phyloP scores from a whole-genome alignment of 2,113 vertebrate species.

The Cavia porcellus region DNA sequence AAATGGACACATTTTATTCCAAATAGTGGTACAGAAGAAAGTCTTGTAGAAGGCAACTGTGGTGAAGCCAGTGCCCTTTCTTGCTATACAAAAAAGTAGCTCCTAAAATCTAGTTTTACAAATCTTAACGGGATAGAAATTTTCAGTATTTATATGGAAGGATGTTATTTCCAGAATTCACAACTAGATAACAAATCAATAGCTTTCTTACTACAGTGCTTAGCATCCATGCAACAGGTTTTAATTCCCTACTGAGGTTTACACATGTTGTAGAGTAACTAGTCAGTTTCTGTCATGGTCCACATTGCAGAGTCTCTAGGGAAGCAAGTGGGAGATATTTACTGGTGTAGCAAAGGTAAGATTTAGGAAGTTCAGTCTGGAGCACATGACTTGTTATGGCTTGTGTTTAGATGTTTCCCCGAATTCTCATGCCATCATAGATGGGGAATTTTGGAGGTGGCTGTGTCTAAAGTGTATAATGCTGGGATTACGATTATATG shows the following conservation, averaged over 20 bases:
- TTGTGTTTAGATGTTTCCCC: neutral
- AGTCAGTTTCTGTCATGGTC: neutral
- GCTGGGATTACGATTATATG: neutral
- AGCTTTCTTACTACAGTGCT: neutral
- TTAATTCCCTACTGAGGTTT: neutral
- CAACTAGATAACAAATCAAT: neutral
- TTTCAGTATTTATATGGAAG: neutral
- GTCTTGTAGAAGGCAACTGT: accelerated
- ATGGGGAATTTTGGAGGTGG: neutral
- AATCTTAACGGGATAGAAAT: neutral
- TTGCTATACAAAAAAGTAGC: neutral
- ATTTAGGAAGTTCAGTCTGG: neutral
- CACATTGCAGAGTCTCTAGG: neutral
- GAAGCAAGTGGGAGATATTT: neutral
- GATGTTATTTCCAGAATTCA: neutral
- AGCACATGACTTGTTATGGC: neutral
- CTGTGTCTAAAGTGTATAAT: neutral
- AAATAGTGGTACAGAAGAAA: neutral
- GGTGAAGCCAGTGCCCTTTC: neutral
- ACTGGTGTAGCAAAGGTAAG: accelerated
- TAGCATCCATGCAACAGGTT: neutral
- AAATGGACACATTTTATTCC: neutral
- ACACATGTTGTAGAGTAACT: neutral
- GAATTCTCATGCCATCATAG: neutral
- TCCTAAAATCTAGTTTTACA: neutral